phyloP scores from a whole-genome alignment of 2,797 vertebrate genomes.

The Channallabes apus region DNA sequence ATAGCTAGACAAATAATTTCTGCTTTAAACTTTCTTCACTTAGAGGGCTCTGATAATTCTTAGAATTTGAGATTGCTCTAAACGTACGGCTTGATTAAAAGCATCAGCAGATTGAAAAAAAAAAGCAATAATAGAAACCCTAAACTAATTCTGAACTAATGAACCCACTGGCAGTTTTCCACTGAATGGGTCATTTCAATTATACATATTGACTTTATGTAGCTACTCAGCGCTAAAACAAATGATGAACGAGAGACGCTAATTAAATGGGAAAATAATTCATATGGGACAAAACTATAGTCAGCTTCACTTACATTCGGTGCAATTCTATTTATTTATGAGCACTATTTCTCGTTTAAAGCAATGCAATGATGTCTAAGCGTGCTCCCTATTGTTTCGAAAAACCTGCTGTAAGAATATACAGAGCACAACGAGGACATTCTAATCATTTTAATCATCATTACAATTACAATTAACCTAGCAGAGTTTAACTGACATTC shows the following conservation, averaged over 20 bases:
- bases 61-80: neutral
- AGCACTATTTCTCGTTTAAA: neutral
- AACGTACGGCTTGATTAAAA: neutral
- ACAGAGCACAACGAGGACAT: neutral
- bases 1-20: neutral
- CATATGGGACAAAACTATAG: neutral
- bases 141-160: conserved; percentile 26
- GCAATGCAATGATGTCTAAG: neutral
- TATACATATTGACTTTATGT: conserved; percentile 18
- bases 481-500: neutral
- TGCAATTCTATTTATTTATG: neutral
- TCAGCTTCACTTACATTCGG: neutral
- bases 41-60: neutral
- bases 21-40: neutral
- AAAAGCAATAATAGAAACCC: neutral
- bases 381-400: neutral
- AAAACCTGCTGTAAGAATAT: neutral
- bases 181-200: conserved; percentile 29
- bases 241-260: conserved; percentile 26
- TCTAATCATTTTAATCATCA: neutral
- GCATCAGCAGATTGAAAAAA: conserved; percentile 7
- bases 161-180: conserved; percentile 21
- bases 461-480: neutral
- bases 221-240: conserved; percentile 18
- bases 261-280: conserved; percentile 13